These are phyloP conservation scores for Rhadinocentrus ornatus DNA, from an alignment of 2,797 vertebrate species.

Conservation along the genomic window DNA sequence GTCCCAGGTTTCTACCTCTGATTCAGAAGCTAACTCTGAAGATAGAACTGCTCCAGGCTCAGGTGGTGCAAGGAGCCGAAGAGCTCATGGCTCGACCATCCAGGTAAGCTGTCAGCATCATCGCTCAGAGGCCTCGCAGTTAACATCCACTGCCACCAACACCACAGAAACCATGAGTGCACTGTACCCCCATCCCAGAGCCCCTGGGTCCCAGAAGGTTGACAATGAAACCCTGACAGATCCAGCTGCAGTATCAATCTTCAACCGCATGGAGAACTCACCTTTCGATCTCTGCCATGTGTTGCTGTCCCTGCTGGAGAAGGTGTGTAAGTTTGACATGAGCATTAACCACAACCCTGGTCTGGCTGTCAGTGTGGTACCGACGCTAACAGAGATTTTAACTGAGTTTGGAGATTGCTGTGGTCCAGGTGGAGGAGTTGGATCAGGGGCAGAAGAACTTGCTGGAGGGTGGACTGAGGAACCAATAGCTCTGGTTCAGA, in stretches of 20 bases:
- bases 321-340: slow-evolving; percentile 95
- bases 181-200: slow-evolving; percentile 72
- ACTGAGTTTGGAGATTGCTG: slow-evolving; percentile 91
- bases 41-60: slow-evolving; percentile 77
- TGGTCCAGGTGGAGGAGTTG: slow-evolving; percentile 73
- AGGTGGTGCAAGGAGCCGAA: slow-evolving; percentile 76
- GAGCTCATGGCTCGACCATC: slow-evolving; percentile 82
- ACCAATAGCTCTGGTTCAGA: slow-evolving; percentile 92
- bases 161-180: slow-evolving; percentile 71
- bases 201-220: slow-evolving; percentile 69
- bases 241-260: slow-evolving; percentile 83
- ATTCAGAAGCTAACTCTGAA: slow-evolving; percentile 92
- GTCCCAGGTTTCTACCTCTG: slow-evolving; percentile 93
- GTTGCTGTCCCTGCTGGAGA: slow-evolving; percentile 93
- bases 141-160: slow-evolving; percentile 35
- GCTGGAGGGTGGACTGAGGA: slow-evolving; percentile 93
- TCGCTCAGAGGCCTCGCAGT: slow-evolving; percentile 68
- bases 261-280: slow-evolving; percentile 88
- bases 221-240: slow-evolving; percentile 84
- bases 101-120: slow-evolving; percentile 80
- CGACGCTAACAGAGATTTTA: slow-evolving; percentile 93
- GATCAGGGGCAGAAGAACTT: slow-evolving; percentile 82
- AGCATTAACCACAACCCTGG: slow-evolving; percentile 90
- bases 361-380: slow-evolving; percentile 90
- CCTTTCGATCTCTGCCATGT: slow-evolving; percentile 95